phyloP scores from a whole-genome alignment of 2,113 vertebrate genomes.

The Grantiella picta region DNA sequence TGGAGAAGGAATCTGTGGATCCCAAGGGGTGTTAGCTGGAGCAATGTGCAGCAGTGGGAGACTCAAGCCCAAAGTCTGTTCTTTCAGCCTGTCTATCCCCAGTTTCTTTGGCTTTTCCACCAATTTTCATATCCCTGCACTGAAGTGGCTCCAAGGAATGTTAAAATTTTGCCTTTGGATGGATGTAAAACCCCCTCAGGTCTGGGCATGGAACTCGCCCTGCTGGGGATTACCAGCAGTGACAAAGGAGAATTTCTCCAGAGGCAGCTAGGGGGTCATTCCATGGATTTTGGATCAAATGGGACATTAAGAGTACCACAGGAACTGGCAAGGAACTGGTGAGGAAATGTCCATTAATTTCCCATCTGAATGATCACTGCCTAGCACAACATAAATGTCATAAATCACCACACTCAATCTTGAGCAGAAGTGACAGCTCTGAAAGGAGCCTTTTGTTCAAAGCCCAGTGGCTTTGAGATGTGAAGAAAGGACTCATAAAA shows the following conservation, averaged over 20 bases:
- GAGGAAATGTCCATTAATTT: constrained; percentile 37
- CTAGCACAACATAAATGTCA: constrained; percentile 13
- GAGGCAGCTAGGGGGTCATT: not conserved
- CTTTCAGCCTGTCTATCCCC: not conserved
- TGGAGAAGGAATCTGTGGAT: not conserved
- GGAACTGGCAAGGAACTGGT: not conserved
- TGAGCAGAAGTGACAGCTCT: constrained; percentile 21
- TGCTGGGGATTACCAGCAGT: not conserved
- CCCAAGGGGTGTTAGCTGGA: not conserved
- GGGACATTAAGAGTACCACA: not conserved
- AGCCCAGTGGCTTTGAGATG: not conserved
- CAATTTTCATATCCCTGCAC: not conserved
- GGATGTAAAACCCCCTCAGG: not conserved
- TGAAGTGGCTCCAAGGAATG: not conserved
- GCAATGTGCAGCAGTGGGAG: not conserved
- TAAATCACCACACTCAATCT: constrained; percentile 25
- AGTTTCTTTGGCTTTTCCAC: not conserved
- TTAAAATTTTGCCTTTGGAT: not conserved
- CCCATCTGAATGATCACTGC: constrained; percentile 38
- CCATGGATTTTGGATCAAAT: not conserved
- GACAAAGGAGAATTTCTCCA: not conserved
- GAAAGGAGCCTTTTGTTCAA: constrained; percentile 62
- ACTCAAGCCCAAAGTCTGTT: not conserved
- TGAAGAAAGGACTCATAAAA: constrained; percentile 8
- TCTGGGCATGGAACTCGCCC: not conserved